Evolutionary conservation across 2,113 vertebrate species (phyloP), one percentile per base, ranked within the genome.

Genomic region (Erythrolamprus reginae): DNA sequence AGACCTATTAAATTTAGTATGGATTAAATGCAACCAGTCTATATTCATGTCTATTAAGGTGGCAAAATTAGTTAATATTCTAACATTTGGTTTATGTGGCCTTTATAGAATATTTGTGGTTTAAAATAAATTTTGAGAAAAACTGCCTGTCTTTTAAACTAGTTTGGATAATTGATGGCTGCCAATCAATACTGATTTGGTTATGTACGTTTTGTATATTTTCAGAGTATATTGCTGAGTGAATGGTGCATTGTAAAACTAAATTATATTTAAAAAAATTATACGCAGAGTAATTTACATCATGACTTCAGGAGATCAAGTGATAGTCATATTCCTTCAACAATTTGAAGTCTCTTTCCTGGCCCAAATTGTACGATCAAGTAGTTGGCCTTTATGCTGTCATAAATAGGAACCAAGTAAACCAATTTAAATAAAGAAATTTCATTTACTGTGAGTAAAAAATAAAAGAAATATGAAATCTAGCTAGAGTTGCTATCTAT

Each of bases 31-130:
- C 82, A 89, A 33, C 53, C 47, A 58, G 89, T 50, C 55, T 95
- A 93, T 96, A 95, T 96, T 96, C 96, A 93, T 96, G 91, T 96
- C 94, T 96, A 94, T 93, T 94, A 95, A 93, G 48, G 90, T 94
- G 93, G 93, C 94, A 94, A 95, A 92, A 96, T 96, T 92, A 96
- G 93, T 97, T 96, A 93, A 77, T 94, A 92, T 87, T 53, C 93
- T 95, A n/a, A 90, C 96, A 96, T 96, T 93, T 95, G 95, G 97
- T 98, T 97, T 97, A 95, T 97, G 97, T 97, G 95, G 53, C 95
- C 96, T 96, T 96, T 96, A 94, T 95, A 90, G 97, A 97, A 94
- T 96, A 97, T 97, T 97, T 97, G 94, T 97, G 96, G 96, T 97
- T 97, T 95, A 94, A 97, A 96, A 95, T 95, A 89, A 88, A 93